Conservation (phyloP, 2,888 invertebrate species). For the Antheraea assamensis region DNA sequence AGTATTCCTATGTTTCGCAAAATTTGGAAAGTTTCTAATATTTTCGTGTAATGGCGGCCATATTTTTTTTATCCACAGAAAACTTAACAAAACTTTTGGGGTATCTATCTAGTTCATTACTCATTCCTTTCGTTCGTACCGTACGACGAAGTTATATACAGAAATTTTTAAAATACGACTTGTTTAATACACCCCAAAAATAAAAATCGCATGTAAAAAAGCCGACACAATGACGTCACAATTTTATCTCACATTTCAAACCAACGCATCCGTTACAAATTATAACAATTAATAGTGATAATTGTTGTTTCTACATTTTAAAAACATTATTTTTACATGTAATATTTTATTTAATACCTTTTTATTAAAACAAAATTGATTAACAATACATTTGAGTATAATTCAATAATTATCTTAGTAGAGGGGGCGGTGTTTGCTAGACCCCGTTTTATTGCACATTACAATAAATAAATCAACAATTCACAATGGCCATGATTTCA, state of each 20-base stretch:
- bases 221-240: not conserved
- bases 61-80: too few relatives aligned
- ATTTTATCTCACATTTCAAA: not conserved
- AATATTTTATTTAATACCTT: not conserved
- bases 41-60: too few relatives aligned
- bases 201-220: not conserved
- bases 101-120: too few relatives aligned
- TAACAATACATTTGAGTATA: conserved; percentile 1
- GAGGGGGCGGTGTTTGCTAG: not conserved
- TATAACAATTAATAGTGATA: not conserved
- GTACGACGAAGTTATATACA: not conserved
- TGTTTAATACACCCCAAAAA: not conserved
- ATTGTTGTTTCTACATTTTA: not conserved
- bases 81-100: too few relatives aligned
- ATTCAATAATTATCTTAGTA: not conserved
- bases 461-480: not conserved
- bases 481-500: not conserved
- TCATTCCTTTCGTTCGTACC: too few relatives aligned
- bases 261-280: not conserved
- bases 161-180: not conserved
- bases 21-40: too few relatives aligned
- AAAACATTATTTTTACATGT: not conserved
- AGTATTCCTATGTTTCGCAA: not conserved
- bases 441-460: not conserved
- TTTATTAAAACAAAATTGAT: not conserved